Evolutionary conservation across 2,113 vertebrate species (phyloP), one percentile per base, ranked within the genome.

Genomic region (Zootoca vivipara): DNA sequence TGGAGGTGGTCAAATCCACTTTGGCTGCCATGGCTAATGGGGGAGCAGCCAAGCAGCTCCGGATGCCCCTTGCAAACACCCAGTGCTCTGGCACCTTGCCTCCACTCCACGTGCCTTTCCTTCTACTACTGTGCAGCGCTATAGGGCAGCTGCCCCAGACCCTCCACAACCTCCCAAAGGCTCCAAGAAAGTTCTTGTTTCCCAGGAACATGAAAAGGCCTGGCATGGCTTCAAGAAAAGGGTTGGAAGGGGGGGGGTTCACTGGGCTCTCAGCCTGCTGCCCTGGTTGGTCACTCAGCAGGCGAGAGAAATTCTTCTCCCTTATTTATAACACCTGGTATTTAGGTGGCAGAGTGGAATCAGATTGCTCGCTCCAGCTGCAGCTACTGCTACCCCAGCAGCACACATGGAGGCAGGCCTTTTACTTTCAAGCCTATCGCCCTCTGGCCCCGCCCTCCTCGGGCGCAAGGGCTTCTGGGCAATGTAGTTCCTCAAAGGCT

Each of bases 1-100:
- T 95, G 94, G 91, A 93, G 52, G 95, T 95, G 88, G 56, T 94
- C 86, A 96, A 90, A 90, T 96, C 94, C 93, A 96, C 93, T 85
- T 96, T 96, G 85, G 91, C 90, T 38, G 94, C 92, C 96, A 96
- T 96, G 87, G 93, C 91, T 83, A 91, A 89, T 13, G 87, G 90
- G 40, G 89, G 38, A 38, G 75, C 30, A 2, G 69, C 62, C 18
- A 72, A 78, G 86, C 72, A 85, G 79, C 42, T 79, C 30, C 85
- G 78, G 46, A 82, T 30, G 90, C 93, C 94, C 90, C 84, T 70
- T 33, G 82, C 80, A 5, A 83, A 83, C 69, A 70, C 81, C 85
- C 65, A 52, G 8, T 42, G 67, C 10, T 16, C 46, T 8, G 56
- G 26, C 46, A 7, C 62, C 28, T 10, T 62, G 77, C 24, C 33